phyloP scores from a whole-genome alignment of 2,797 vertebrate species.

The Macropus fuliginosus region DNA sequence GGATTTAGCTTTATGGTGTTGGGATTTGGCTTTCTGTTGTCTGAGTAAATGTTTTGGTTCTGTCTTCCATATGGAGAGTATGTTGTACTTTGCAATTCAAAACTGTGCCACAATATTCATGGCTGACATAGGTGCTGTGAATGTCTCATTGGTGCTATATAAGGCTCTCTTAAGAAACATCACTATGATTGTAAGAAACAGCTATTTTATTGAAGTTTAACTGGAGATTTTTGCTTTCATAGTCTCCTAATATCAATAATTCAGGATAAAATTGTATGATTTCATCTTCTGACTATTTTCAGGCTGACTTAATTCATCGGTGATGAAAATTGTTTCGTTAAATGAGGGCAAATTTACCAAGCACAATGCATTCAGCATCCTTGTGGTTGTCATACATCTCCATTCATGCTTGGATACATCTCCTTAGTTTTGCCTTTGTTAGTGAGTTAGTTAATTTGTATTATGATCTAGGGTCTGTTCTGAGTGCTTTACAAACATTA shows the following conservation, averaged over 20 bases:
- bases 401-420: not conserved
- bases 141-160: not conserved
- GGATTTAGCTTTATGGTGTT: too few relatives aligned
- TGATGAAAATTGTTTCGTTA: not conserved
- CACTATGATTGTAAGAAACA: not conserved
- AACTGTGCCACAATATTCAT: too few relatives aligned
- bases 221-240: not conserved
- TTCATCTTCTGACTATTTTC: not conserved
- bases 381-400: not conserved
- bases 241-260: not conserved
- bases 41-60: too few relatives aligned
- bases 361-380: not conserved
- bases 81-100: too few relatives aligned
- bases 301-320: not conserved
- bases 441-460: not conserved
- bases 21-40: too few relatives aligned
- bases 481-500: not conserved
- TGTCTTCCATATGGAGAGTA: too few relatives aligned
- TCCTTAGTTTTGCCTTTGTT: not conserved
- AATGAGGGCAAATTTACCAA: not conserved
- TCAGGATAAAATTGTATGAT: not conserved
- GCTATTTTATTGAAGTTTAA: not conserved
- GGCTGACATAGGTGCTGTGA: too few relatives aligned
- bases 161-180: not conserved
- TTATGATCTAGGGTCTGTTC: not conserved